Conservation (phyloP, 1,140 invertebrate genomes). For the Daktulosphaira vitifoliae region DNA sequence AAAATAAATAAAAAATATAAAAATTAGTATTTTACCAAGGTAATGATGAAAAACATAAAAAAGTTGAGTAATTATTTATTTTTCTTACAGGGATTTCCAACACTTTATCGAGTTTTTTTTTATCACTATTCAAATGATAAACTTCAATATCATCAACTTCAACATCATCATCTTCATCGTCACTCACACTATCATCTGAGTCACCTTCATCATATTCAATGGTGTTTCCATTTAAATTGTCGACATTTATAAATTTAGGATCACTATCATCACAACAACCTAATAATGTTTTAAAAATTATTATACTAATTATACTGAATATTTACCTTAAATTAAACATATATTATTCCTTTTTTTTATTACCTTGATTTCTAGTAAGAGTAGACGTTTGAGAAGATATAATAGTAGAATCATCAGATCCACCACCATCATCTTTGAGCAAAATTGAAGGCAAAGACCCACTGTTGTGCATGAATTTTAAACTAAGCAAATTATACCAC, state of each 20-base stretch:
- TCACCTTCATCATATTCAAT: constrained; percentile 44
- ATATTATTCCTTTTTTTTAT: constrained; percentile 38
- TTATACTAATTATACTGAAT: no score
- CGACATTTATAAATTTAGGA: constrained; percentile 20
- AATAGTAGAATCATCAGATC: constrained; percentile 91
- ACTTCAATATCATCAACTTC: constrained; percentile 48
- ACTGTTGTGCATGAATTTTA: constrained; percentile 63
- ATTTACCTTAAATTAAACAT: not conserved
- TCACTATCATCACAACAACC: constrained; percentile 19
- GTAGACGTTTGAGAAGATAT: constrained; percentile 94
- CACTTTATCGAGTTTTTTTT: constrained; percentile 45
- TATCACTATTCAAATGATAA: constrained; percentile 42
- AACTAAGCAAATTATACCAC: constrained; percentile 92
- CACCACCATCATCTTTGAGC: constrained; percentile 62
- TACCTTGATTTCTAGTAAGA: constrained; percentile 81
- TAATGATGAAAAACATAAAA: not conserved
- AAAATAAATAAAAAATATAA: not conserved
- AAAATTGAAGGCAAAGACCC: constrained; percentile 9
- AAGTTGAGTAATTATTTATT: not conserved
- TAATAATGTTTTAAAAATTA: not conserved
- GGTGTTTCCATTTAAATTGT: constrained; percentile 37
- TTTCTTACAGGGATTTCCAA: constrained; percentile 47
- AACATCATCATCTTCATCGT: constrained; percentile 52
- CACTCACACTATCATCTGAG: constrained; percentile 51
- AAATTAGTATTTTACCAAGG: not conserved